These are phyloP conservation scores for Dasypogon diadema DNA, from an alignment of 2,888 invertebrate genomes.

Conservation along the genomic window DNA sequence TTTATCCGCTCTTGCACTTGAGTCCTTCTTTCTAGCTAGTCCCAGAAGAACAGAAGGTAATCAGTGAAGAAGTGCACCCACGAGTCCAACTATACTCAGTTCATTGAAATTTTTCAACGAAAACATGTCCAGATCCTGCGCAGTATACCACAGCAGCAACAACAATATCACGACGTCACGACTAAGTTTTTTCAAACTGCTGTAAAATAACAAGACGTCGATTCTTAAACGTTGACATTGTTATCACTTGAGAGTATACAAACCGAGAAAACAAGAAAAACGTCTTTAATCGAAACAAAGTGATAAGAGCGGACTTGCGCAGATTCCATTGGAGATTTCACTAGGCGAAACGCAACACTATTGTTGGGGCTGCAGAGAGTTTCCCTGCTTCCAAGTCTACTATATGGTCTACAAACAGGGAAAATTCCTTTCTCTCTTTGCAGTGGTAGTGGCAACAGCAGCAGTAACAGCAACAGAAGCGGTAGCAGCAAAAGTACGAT, in stretches of 20 bases:
- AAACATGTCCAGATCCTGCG: not conserved
- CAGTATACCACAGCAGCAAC: not conserved
- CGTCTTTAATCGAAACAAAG: not conserved
- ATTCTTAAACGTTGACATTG: slow-evolving; percentile 22
- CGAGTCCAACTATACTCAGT: not conserved
- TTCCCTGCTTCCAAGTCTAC: not conserved
- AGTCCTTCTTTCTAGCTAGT: not conserved
- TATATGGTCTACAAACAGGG: no score
- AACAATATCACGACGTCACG: not conserved
- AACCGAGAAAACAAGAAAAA: slow-evolving; percentile 1
- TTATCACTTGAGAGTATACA: slow-evolving; percentile 12
- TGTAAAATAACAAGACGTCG: slow-evolving; percentile 31
- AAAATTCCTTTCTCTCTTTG: no score
- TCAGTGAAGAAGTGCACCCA: not conserved
- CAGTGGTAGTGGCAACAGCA: no score
- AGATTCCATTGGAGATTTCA: not conserved
- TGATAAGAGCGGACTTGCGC: slow-evolving; percentile 44
- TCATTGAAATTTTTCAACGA: not conserved
- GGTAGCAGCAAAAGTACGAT: no score
- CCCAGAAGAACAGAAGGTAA: not conserved
- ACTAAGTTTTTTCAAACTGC: not conserved
- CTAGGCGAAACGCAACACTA: not conserved
- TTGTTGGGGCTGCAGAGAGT: not conserved
- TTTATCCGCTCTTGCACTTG: not conserved
- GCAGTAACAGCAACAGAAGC: no score